Evolutionary conservation across 2,888 invertebrate species (phyloP).

Genomic region (Trichacis sp.): DNA sequence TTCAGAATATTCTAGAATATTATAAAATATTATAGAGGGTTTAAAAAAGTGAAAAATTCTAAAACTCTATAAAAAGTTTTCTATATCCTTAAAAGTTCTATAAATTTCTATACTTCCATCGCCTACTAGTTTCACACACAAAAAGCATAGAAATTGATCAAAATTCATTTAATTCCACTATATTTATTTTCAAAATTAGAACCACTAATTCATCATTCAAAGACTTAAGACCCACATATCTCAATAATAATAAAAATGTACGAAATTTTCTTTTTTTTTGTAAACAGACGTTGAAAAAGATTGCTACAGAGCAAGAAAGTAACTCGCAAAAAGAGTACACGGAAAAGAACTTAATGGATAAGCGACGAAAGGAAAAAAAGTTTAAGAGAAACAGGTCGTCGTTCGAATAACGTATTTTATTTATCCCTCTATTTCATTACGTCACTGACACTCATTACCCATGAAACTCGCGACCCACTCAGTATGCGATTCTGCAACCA

Average conservation of each 20-base stretch:
- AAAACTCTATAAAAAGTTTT: too few relatives aligned
- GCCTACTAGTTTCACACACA: too few relatives aligned
- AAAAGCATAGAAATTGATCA: too few relatives aligned
- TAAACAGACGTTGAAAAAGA: not conserved
- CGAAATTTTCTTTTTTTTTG: too few relatives aligned
- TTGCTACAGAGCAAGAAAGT: not conserved
- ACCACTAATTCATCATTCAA: too few relatives aligned
- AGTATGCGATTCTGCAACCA: constrained; percentile 26
- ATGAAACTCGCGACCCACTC: constrained; percentile 16
- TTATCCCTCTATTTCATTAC: constrained; percentile 28
- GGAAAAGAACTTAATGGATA: not conserved
- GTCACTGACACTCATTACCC: constrained; percentile 5
- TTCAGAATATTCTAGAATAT: too few relatives aligned
- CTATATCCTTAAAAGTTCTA: too few relatives aligned
- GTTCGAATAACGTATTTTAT: constrained; percentile 27
- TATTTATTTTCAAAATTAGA: too few relatives aligned
- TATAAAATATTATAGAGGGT: too few relatives aligned
- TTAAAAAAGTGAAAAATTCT: too few relatives aligned
- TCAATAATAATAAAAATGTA: not conserved
- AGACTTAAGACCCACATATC: not conserved
- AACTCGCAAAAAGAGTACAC: not conserved
- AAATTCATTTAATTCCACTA: too few relatives aligned
- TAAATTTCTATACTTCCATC: too few relatives aligned
- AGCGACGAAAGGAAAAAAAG: not conserved
- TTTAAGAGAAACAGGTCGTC: constrained; percentile 34